Conservation (phyloP, 2,113 vertebrate species). For the Poeciliopsis occidentalis region DNA sequence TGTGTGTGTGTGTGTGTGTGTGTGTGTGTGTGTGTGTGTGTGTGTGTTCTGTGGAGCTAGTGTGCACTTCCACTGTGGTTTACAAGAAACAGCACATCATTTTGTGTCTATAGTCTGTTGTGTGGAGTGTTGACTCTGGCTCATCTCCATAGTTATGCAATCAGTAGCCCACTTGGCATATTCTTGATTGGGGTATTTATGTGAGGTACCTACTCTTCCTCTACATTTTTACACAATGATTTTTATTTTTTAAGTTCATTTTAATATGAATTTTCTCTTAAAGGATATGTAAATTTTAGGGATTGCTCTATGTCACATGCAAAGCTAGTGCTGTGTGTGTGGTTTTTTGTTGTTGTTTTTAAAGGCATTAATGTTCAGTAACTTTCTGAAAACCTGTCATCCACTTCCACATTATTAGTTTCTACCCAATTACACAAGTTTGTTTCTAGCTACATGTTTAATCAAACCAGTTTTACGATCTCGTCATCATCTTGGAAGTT, state of each 20-base stretch:
- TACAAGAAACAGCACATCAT: slow-evolving; percentile 45
- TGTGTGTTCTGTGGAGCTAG: slow-evolving; percentile 8
- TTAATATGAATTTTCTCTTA: background rate
- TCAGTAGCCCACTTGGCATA: slow-evolving; percentile 21
- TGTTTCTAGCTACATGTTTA: background rate
- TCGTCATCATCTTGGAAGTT: slow-evolving; percentile 22
- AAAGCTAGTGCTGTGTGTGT: too few species aligned
- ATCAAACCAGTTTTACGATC: slow-evolving; percentile 54
- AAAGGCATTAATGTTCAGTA: background rate
- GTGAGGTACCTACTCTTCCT: background rate
- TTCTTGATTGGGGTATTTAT: slow-evolving; percentile 14
- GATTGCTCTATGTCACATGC: too few species aligned
- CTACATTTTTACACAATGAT: background rate
- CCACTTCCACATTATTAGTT: background rate
- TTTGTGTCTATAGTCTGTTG: slow-evolving; percentile 39
- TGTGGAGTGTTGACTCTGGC: slow-evolving; percentile 42
- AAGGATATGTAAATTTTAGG: background rate
- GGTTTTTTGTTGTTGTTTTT: background rate
- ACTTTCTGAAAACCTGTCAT: background rate
- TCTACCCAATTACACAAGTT: background rate
- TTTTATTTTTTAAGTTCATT: background rate
- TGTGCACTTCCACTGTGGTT: slow-evolving; percentile 50
- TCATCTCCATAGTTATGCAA: slow-evolving; percentile 59
- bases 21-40: too few species aligned
- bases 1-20: too few species aligned